Evolutionary conservation across 2,113 vertebrate genomes (phyloP).

Genomic region (Myotis brandtii): DNA sequence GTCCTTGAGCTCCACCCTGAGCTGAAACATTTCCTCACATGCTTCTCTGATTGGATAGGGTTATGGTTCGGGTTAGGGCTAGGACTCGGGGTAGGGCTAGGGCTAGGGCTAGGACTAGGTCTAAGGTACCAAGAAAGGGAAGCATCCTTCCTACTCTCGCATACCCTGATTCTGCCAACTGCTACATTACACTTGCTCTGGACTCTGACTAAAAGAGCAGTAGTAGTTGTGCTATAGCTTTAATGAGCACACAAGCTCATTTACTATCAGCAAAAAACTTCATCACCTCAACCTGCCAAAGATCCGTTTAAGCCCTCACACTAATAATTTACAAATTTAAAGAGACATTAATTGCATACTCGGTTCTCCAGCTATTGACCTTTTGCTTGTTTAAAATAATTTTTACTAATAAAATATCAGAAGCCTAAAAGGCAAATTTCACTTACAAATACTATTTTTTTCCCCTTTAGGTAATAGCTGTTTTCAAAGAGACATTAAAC

Average conservation of each 20-base stretch:
- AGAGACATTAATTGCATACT: not conserved
- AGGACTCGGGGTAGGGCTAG: not conserved
- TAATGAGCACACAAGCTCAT: not conserved
- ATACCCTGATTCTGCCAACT: not conserved
- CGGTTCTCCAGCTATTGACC: not conserved
- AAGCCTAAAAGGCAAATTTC: constrained; percentile 54
- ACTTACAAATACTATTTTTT: constrained; percentile 49
- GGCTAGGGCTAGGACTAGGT: not conserved
- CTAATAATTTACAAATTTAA: constrained; percentile 11
- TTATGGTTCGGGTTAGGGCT: not conserved
- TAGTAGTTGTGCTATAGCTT: not conserved
- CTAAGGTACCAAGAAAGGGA: not conserved
- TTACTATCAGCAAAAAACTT: not conserved
- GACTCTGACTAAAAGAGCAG: not conserved
- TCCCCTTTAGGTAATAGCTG: constrained; percentile 13
- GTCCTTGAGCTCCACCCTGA: not conserved
- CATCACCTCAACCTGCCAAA: not conserved
- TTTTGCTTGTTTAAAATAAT: constrained; percentile 50
- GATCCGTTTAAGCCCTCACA: not conserved
- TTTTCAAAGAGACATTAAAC: constrained; percentile 30
- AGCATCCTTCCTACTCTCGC: not conserved
- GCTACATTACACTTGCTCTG: not conserved
- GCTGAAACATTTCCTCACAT: not conserved
- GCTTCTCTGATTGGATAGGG: not conserved
- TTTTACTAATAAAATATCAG: constrained; percentile 52